These are phyloP conservation scores for Propithecus coquereli DNA, from an alignment of 2,113 vertebrate species.

Conservation along the genomic window DNA sequence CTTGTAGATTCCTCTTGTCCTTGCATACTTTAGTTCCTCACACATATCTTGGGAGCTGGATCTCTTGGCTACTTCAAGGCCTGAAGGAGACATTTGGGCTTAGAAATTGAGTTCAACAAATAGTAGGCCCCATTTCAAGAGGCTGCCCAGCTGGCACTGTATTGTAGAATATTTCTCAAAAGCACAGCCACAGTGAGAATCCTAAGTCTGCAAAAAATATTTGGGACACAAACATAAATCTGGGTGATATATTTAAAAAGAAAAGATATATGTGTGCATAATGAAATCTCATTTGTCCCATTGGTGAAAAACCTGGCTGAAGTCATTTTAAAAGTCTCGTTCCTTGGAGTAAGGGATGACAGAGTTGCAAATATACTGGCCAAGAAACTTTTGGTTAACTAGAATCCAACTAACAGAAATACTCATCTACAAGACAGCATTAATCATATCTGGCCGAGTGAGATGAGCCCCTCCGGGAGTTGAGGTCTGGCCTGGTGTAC, in stretches of 20 bases:
- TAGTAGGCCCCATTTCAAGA: not conserved
- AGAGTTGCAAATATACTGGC: not conserved
- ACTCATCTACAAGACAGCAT: not conserved
- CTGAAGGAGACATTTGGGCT: not conserved
- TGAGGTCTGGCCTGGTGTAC: not conserved
- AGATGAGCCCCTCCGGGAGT: not conserved
- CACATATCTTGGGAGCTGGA: not conserved
- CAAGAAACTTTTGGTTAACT: not conserved
- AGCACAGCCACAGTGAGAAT: not conserved
- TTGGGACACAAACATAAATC: not conserved
- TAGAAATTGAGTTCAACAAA: not conserved
- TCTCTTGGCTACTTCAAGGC: not conserved
- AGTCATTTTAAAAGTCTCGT: not conserved
- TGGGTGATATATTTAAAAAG: not conserved
- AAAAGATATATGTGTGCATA: not conserved
- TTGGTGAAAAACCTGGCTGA: not conserved
- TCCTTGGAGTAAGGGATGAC: not conserved
- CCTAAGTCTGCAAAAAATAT: not conserved
- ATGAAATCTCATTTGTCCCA: not conserved
- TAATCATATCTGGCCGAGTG: not conserved
- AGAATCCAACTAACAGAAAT: not conserved
- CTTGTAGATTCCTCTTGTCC: not conserved
- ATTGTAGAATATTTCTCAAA: not conserved
- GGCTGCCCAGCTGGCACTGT: not conserved
- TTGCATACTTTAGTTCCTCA: not conserved